Evolutionary conservation across 2,797 vertebrate genomes (phyloP).

Genomic region (Diglossa cyanea): DNA sequence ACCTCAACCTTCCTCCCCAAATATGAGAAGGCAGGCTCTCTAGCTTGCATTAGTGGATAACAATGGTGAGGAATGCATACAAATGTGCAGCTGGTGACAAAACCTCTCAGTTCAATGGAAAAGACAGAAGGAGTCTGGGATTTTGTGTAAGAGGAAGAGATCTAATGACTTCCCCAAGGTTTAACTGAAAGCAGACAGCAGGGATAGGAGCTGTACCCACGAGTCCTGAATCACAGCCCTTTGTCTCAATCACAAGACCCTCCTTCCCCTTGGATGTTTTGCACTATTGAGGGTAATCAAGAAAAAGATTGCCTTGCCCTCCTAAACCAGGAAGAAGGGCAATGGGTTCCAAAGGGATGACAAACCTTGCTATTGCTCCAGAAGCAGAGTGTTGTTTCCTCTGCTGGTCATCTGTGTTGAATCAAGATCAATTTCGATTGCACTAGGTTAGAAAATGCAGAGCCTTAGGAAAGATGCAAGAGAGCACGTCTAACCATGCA

Average conservation of each 20-base stretch:
- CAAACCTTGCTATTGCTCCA: not conserved
- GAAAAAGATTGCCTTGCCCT: not conserved
- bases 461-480: not conserved
- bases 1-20: not conserved
- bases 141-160: conserved; percentile 9
- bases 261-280: conserved; percentile 16
- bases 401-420: not conserved
- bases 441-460: not conserved
- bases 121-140: not conserved
- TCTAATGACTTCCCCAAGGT: not conserved
- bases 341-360: not conserved
- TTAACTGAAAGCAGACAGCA: conserved; percentile 16
- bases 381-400: not conserved
- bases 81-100: not conserved
- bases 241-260: not conserved
- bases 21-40: not conserved
- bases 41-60: not conserved
- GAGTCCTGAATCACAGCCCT: conserved; percentile 6
- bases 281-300: not conserved
- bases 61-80: not conserved
- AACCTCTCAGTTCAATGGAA: not conserved
- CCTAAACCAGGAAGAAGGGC: not conserved
- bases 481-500: not conserved
- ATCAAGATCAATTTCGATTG: not conserved
- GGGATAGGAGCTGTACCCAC: not conserved